These are phyloP conservation scores for Cardiocondyla obscurior DNA, from an alignment of 1,140 invertebrate species.

Conservation along the genomic window DNA sequence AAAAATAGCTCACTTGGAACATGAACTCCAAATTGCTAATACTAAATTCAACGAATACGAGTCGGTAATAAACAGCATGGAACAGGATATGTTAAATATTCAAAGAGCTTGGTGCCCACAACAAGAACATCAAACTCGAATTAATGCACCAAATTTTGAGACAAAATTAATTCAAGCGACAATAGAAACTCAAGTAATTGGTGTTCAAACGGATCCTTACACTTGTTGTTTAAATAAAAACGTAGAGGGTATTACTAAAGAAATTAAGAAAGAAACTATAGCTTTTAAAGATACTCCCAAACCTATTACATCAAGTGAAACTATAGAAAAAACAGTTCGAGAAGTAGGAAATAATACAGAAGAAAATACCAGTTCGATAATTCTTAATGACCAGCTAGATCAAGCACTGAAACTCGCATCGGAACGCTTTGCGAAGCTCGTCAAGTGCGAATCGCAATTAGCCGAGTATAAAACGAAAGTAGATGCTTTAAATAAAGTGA, in stretches of 20 bases:
- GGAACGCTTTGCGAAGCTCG: constrained; percentile 69
- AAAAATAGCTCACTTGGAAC: constrained; percentile 73
- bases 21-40: constrained; percentile 70
- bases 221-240: constrained; percentile 60
- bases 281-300: not conserved
- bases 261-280: not conserved
- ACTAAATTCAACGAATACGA: constrained; percentile 71
- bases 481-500: constrained; percentile 54
- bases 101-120: constrained; percentile 73
- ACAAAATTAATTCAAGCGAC: constrained; percentile 54
- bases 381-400: constrained; percentile 69
- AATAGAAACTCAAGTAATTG: constrained; percentile 35
- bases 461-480: constrained; percentile 67
- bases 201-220: constrained; percentile 69
- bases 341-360: constrained; percentile 22
- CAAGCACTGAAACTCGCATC: constrained; percentile 74
- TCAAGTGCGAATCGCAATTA: constrained; percentile 74
- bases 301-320: not conserved
- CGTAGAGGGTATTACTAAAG: not conserved
- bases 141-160: not conserved
- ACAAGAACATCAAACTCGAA: constrained; percentile 16
- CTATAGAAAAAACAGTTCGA: constrained; percentile 31
- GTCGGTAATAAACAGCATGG: constrained; percentile 70
- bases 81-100: constrained; percentile 72
- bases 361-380: not conserved